Conservation (phyloP, 2,888 invertebrate genomes). For the Cheilosia grossa region DNA sequence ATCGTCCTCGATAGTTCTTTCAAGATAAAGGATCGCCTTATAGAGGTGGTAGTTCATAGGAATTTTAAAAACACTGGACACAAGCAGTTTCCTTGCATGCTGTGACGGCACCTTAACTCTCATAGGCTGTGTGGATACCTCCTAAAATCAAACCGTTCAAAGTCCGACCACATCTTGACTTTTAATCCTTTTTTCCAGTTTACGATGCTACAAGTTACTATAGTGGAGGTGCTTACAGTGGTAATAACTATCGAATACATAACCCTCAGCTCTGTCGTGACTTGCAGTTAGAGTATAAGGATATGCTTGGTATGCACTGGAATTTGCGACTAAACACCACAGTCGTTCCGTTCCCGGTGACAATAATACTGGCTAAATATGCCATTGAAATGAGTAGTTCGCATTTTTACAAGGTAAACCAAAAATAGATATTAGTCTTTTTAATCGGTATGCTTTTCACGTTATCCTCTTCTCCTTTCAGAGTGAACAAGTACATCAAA, state of each 20-base stretch:
- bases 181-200: constrained; percentile 82
- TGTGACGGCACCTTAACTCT: no score
- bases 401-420: constrained; percentile 30
- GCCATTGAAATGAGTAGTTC: constrained; percentile 78
- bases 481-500: constrained; percentile 77
- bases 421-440: background rate
- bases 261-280: constrained; percentile 78
- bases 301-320: constrained; percentile 74
- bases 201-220: constrained; percentile 89
- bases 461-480: constrained; percentile 37
- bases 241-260: constrained; percentile 89
- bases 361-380: constrained; percentile 77
- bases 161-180: no score
- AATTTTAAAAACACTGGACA: no score
- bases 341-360: constrained; percentile 78
- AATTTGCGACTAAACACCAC: constrained; percentile 74
- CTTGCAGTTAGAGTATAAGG: constrained; percentile 76
- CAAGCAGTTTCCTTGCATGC: no score
- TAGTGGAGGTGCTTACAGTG: constrained; percentile 89
- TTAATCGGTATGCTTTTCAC: no score
- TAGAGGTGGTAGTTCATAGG: no score
- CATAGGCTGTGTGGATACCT: no score
- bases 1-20: no score
- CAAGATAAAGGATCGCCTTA: no score
- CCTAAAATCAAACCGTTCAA: no score